Conservation (phyloP, 2,888 invertebrate species). For the Bombyx huttoni region DNA sequence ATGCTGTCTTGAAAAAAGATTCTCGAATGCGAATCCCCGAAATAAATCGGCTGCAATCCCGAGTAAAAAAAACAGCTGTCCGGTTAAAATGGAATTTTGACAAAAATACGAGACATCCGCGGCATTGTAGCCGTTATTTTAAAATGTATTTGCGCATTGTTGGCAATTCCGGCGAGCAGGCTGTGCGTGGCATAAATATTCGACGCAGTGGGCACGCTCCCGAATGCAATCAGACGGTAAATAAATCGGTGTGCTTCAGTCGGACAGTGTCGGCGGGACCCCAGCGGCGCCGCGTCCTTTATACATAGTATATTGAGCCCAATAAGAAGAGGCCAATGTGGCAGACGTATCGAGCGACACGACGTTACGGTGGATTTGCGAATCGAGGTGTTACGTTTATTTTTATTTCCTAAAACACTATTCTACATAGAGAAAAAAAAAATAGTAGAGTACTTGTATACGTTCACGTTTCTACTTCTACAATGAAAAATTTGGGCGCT, state of each 20-base stretch:
- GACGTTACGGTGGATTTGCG: slow-evolving; percentile 54
- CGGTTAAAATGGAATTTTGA: slow-evolving; percentile 45
- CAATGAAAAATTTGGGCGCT: too few species aligned
- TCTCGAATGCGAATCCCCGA: slow-evolving; percentile 18
- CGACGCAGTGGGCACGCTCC: slow-evolving; percentile 51
- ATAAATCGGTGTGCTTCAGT: slow-evolving; percentile 51
- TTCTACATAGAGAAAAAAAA: too few species aligned
- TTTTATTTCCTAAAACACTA: too few species aligned
- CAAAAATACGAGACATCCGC: slow-evolving; percentile 47
- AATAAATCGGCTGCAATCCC: slow-evolving; percentile 33
- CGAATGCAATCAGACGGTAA: slow-evolving; percentile 49
- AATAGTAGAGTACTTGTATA: too few species aligned
- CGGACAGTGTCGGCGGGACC: slow-evolving; percentile 38
- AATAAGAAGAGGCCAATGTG: slow-evolving; percentile 61
- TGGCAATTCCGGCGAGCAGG: slow-evolving; percentile 39
- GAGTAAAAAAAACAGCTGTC: slow-evolving; percentile 20
- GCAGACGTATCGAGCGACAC: slow-evolving; percentile 55
- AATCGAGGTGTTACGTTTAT: slow-evolving; percentile 50
- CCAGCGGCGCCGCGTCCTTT: slow-evolving; percentile 36
- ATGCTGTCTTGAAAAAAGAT: slow-evolving; percentile 8
- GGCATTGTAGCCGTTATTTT: slow-evolving; percentile 49
- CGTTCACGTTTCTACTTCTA: too few species aligned
- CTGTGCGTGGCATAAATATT: slow-evolving; percentile 56
- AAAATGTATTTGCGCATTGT: slow-evolving; percentile 59
- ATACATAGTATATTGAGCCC: slow-evolving; percentile 48